phyloP scores from a whole-genome alignment of 2,888 invertebrate species.

The Eupithecia insigniata region DNA sequence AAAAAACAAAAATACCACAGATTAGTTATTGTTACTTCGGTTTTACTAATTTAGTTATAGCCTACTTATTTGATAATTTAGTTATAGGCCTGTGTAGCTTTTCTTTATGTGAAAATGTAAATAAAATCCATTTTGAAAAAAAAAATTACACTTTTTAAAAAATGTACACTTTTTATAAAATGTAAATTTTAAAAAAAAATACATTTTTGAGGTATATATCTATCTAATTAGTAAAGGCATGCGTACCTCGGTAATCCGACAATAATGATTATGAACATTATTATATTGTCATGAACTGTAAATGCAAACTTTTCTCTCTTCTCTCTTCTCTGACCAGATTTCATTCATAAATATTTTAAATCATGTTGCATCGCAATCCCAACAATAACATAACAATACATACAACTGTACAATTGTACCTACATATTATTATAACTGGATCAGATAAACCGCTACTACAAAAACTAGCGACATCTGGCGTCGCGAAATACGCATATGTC shows the following conservation, averaged over 20 bases:
- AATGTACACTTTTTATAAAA: no score
- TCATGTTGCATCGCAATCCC: not conserved
- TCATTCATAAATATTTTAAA: not conserved
- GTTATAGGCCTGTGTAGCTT: no score
- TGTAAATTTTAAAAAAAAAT: no score
- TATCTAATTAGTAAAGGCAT: no score
- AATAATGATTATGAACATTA: not conserved
- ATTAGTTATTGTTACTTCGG: no score
- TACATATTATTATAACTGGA: conserved; percentile 56
- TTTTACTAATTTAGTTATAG: no score
- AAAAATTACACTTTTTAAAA: no score
- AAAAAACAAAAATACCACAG: not conserved
- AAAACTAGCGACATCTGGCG: conserved; percentile 69
- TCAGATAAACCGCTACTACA: conserved; percentile 67
- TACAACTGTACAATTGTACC: conserved; percentile 30
- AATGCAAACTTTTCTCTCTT: not conserved
- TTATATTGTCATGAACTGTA: not conserved
- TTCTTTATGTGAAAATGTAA: no score
- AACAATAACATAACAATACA: conserved; percentile 34
- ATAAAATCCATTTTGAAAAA: no score
- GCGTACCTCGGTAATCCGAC: no score
- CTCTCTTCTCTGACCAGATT: not conserved
- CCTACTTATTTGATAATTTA: no score
- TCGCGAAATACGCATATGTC: conserved; percentile 76
- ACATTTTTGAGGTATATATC: no score